These are phyloP conservation scores for Embidobia sp. DNA, from an alignment of 2,888 invertebrate genomes.

Conservation along the genomic window DNA sequence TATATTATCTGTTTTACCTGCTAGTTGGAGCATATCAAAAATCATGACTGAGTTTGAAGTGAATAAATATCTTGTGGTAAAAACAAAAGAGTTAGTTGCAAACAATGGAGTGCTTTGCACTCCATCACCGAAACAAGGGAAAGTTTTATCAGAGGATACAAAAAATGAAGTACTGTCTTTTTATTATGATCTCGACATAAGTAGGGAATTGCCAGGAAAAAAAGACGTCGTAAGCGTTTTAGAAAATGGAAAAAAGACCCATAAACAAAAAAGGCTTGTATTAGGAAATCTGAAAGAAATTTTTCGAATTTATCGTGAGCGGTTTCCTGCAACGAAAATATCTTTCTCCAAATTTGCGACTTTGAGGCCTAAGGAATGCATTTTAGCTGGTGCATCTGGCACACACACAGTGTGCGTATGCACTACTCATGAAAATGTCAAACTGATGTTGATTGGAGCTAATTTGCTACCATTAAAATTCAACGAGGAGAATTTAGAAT, in stretches of 20 bases:
- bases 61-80: too few relatives aligned
- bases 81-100: too few relatives aligned
- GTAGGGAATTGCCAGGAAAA: slow-evolving; percentile 19
- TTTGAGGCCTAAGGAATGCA: slow-evolving; percentile 45
- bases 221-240: slow-evolving; percentile 8
- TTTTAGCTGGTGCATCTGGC: slow-evolving; percentile 42
- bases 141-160: background rate
- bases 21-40: slow-evolving; percentile 1
- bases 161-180: background rate
- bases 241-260: background rate
- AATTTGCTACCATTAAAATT: slow-evolving; percentile 3
- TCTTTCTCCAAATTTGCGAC: slow-evolving; percentile 33
- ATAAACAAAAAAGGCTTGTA: slow-evolving; percentile 14
- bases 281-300: slow-evolving; percentile 26
- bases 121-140: too few relatives aligned
- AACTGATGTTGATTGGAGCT: slow-evolving; percentile 16
- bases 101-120: too few relatives aligned
- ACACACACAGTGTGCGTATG: slow-evolving; percentile 60
- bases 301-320: slow-evolving; percentile 4
- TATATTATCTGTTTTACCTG: background rate
- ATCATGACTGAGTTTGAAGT: background rate
- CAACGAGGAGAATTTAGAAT: slow-evolving; percentile 2
- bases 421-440: slow-evolving; percentile 55
- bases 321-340: slow-evolving; percentile 20
- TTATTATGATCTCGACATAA: background rate